A percentile compares a stretch with the other conserved stretches of the same genome.
These are phyloP conservation scores for Latrodectus geometricus DNA, from an alignment of 1,140 invertebrate genomes.

Conservation along the genomic window DNA sequence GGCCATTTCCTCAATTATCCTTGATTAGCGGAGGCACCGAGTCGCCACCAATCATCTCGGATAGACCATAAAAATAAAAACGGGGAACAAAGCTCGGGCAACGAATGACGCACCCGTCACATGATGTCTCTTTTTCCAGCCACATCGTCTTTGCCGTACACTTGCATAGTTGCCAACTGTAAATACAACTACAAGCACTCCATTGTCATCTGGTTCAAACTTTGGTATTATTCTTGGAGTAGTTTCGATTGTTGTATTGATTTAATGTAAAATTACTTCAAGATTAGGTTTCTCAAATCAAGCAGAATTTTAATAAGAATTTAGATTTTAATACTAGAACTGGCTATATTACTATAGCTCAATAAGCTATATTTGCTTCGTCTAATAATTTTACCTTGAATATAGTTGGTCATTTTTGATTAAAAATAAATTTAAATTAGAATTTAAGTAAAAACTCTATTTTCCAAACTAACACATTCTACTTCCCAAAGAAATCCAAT, in stretches of 20 bases:
- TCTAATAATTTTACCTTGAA: too few species aligned
- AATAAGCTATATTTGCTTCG: too few species aligned
- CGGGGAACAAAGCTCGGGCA: conserved; percentile 33
- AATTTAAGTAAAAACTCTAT: too few species aligned
- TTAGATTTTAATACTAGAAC: too few species aligned
- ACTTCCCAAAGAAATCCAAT: too few species aligned
- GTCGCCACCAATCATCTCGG: conserved; percentile 46
- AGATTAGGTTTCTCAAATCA: neutral
- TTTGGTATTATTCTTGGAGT: neutral
- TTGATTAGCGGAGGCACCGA: conserved; percentile 52
- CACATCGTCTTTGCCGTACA: neutral
- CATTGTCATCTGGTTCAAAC: neutral
- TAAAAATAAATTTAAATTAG: too few species aligned
- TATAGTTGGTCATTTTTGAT: too few species aligned
- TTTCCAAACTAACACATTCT: too few species aligned
- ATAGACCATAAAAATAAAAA: conserved; percentile 51
- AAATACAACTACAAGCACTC: neutral
- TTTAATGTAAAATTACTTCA: neutral
- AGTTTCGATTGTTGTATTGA: neutral
- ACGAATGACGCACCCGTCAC: conserved; percentile 35
- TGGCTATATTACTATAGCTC: too few species aligned
- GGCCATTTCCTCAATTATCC: conserved; percentile 56
- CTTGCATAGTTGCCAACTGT: neutral
- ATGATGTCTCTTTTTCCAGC: neutral
- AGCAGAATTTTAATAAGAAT: too few species aligned